phyloP scores from a whole-genome alignment of 2,888 invertebrate genomes.

The Ernsta delagoae region DNA sequence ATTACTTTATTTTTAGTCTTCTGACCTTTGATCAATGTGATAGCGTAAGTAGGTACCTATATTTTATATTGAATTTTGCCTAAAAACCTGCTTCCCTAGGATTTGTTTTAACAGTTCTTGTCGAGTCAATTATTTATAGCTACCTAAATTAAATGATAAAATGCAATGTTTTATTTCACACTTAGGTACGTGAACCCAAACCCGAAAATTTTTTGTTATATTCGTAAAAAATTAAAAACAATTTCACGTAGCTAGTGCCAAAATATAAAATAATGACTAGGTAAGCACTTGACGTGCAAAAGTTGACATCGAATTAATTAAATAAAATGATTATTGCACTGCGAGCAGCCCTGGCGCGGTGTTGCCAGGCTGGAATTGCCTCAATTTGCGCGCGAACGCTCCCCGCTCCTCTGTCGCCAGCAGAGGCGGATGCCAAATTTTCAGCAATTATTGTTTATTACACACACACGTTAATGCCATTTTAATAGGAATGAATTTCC shows the following conservation, averaged over 20 bases:
- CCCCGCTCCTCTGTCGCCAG: slow-evolving; percentile 49
- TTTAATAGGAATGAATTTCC: slow-evolving; percentile 24
- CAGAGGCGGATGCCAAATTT: slow-evolving; percentile 36
- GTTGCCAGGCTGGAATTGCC: slow-evolving; percentile 64
- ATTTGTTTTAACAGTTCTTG: too few species aligned
- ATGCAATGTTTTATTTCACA: too few species aligned
- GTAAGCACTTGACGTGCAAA: not conserved
- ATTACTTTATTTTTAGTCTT: not conserved
- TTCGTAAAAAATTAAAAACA: not conserved
- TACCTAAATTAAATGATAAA: too few species aligned
- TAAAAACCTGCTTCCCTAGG: too few species aligned
- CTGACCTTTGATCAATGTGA: too few species aligned
- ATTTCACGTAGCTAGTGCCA: not conserved
- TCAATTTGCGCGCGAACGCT: slow-evolving; percentile 60
- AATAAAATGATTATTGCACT: not conserved
- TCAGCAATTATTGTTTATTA: slow-evolving; percentile 36
- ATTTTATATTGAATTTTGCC: too few species aligned
- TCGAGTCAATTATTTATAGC: too few species aligned
- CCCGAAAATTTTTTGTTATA: too few species aligned
- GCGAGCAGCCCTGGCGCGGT: slow-evolving; percentile 41
- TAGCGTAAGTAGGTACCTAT: too few species aligned
- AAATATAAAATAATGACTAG: slow-evolving; percentile 8
- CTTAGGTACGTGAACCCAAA: too few species aligned
- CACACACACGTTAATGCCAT: slow-evolving; percentile 27
- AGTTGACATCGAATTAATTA: slow-evolving; percentile 17